Evolutionary conservation across 2,888 invertebrate species (phyloP).

Genomic region (Habroteleia sp.): DNA sequence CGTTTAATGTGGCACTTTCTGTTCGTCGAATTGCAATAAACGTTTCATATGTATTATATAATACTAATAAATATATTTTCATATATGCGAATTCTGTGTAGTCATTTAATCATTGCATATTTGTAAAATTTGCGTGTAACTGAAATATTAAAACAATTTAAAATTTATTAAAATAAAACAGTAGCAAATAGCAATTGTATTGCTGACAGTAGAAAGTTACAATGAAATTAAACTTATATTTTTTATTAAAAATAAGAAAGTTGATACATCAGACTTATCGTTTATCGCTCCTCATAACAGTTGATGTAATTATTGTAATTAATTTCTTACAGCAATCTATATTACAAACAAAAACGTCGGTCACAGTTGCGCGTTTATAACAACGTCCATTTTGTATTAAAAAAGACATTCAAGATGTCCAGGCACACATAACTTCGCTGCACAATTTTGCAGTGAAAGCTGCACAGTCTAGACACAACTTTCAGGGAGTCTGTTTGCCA

Average conservation of each 20-base stretch:
- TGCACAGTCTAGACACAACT: constrained; percentile 88
- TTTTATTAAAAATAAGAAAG: constrained; percentile 55
- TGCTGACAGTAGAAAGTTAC: neutral
- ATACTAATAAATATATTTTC: too few relatives aligned
- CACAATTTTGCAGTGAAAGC: constrained; percentile 28
- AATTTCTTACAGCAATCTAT: constrained; percentile 34
- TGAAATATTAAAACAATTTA: too few relatives aligned
- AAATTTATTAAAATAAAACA: too few relatives aligned
- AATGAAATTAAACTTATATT: constrained; percentile 28
- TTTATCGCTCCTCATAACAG: constrained; percentile 42
- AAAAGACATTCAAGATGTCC: constrained; percentile 48
- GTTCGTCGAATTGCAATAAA: too few relatives aligned
- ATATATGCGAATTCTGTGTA: too few relatives aligned
- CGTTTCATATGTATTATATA: too few relatives aligned
- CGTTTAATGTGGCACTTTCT: too few relatives aligned
- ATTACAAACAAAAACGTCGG: constrained; percentile 50
- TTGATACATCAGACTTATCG: constrained; percentile 53
- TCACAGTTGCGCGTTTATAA: constrained; percentile 41
- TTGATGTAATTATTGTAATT: constrained; percentile 35
- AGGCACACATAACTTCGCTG: constrained; percentile 58
- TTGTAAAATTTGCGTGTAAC: too few relatives aligned
- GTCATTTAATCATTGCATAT: too few relatives aligned
- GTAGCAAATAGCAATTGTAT: too few relatives aligned
- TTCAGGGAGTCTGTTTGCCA: constrained; percentile 93
- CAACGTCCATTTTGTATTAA: constrained; percentile 51